phyloP scores from a whole-genome alignment of 1,140 invertebrate species.

The Luehdorfia chinensis region DNA sequence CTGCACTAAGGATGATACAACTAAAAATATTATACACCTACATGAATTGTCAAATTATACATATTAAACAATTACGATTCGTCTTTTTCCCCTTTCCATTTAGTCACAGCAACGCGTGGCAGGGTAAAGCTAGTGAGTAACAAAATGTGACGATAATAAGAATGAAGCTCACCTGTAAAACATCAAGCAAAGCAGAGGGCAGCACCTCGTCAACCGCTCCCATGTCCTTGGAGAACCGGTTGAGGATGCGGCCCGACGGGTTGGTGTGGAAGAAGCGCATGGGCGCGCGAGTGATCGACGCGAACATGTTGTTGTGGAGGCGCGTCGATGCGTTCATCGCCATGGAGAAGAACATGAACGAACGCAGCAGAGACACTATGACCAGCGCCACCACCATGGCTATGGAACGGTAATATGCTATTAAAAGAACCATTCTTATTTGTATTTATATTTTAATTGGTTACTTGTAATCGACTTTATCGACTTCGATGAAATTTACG shows the following conservation, averaged over 20 bases:
- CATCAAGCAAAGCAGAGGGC: slow-evolving; percentile 86
- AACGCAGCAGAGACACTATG: slow-evolving; percentile 77
- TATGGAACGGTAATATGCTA: slow-evolving; percentile 31
- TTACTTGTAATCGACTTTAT: too few relatives aligned
- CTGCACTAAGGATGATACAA: too few relatives aligned
- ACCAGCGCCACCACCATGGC: slow-evolving; percentile 80
- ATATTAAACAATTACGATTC: too few relatives aligned
- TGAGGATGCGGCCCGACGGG: slow-evolving; percentile 85
- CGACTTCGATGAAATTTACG: too few relatives aligned
- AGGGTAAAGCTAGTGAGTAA: too few relatives aligned
- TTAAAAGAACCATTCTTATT: too few relatives aligned
- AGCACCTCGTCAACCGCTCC: slow-evolving; percentile 91
- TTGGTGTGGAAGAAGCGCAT: slow-evolving; percentile 92
- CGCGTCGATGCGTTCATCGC: slow-evolving; percentile 85
- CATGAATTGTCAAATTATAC: too few relatives aligned
- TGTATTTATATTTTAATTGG: background rate
- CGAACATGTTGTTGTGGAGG: slow-evolving; percentile 89
- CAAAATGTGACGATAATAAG: too few relatives aligned
- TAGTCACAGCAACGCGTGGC: too few relatives aligned
- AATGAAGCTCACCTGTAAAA: slow-evolving; percentile 78
- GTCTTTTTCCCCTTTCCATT: too few relatives aligned
- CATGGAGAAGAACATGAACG: slow-evolving; percentile 81
- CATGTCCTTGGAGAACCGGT: slow-evolving; percentile 92
- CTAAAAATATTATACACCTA: too few relatives aligned
- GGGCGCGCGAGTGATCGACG: slow-evolving; percentile 82